These are phyloP conservation scores for Hiodon tergisus DNA, from an alignment of 2,113 vertebrate species.

Conservation along the genomic window DNA sequence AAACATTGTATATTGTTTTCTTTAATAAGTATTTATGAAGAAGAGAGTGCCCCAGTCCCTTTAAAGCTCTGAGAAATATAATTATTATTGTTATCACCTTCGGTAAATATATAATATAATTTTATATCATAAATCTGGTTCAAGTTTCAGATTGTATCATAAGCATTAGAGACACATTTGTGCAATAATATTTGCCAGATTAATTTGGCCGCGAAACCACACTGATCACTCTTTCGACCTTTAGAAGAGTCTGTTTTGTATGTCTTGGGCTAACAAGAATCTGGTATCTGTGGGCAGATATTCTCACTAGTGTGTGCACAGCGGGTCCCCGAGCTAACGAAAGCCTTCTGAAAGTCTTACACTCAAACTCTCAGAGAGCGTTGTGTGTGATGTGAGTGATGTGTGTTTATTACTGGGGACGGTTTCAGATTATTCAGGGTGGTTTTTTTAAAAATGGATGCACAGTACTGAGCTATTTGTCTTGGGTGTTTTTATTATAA, in stretches of 20 bases:
- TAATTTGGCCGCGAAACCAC: constrained; percentile 5
- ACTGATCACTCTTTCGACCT: neutral
- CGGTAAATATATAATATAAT: too few relatives aligned
- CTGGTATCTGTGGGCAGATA: neutral
- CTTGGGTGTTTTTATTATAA: too few relatives aligned
- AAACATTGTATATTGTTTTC: too few relatives aligned
- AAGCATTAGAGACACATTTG: neutral
- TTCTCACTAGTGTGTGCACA: neutral
- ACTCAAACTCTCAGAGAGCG: neutral
- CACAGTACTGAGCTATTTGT: neutral
- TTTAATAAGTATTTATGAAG: too few relatives aligned
- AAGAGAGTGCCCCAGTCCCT: too few relatives aligned
- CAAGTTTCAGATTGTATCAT: too few relatives aligned
- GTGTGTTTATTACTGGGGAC: neutral
- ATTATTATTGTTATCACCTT: too few relatives aligned
- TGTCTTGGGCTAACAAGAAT: constrained; percentile 3
- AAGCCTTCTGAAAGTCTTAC: neutral
- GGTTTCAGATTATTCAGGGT: neutral
- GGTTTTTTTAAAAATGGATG: neutral
- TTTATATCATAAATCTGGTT: too few relatives aligned
- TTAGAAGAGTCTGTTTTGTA: neutral
- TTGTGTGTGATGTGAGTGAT: too few relatives aligned
- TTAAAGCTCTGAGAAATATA: too few relatives aligned
- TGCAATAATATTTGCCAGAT: constrained; percentile 4
- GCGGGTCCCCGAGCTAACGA: neutral